Base-by-base conservation (phyloP, 2,113 vertebrate genomes). In the Anhinga anhinga region DNA sequence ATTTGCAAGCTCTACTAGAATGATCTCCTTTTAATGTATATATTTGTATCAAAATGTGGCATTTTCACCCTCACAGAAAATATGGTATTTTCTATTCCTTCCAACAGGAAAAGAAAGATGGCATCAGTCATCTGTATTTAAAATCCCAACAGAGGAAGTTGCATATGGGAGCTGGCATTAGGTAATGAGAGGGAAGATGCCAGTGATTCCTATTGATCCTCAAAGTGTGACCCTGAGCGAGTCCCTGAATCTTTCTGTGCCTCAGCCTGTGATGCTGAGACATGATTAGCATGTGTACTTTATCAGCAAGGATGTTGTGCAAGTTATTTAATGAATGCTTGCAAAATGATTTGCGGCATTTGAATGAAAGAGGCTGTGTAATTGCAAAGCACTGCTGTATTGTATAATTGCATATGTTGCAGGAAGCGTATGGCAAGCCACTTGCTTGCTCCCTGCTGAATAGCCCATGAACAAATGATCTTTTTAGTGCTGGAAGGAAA, bases 221-320 rank as follows among this genome's bases (percentile, higher is more conserved):
- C 84, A 14, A 67, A 76, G 49, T 14, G 26, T 90, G 90, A 86
- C 80, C 80, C 80, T 77, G 78, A 92, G 74, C n/a, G 13, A 95
- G 85, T 77, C 74, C 78, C 78, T 44, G 74, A 49, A 61, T 50
- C 65, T 34, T 18, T 40, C 56, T 53, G 42, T 50, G 69, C 91
- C 83, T 87, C 77, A 79, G 83, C 69, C 73, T 53, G 63, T 29
- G 89, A 36, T 88, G 69, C 91, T 70, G 58, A 80, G 79, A 30
- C 84, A 32, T 18, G 45, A 82, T 79, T 53, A 90, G 36, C 42
- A 38, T 5, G 67, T 65, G 90, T 15, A 22, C 84, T 86, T 90
- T 79, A 94, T 91, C 92, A 80, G 78, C 62, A 25, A 79, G 82
- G 85, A 62, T 88, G 87, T 93, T 90, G 87, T 73, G 90, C 85